These are phyloP conservation scores for Cosmopolites sordidus DNA, from an alignment of 2,888 invertebrate genomes.

Conservation along the genomic window DNA sequence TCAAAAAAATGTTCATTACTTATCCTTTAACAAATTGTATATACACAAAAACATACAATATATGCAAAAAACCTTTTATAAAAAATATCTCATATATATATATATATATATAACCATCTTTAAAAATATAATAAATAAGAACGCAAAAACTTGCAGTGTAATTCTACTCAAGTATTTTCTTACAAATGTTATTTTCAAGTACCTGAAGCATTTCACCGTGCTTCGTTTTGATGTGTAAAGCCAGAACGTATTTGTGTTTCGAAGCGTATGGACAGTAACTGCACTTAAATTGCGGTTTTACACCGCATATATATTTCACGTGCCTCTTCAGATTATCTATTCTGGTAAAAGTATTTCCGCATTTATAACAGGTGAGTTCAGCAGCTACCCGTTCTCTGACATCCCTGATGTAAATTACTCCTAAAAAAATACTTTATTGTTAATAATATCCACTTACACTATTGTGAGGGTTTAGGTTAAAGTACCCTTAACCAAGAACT, in stretches of 20 bases:
- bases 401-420: constrained; percentile 1
- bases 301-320: constrained; percentile 34
- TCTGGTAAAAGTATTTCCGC: constrained; percentile 35
- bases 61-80: too few species aligned
- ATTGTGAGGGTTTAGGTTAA: too few species aligned
- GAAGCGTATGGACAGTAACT: constrained; percentile 34
- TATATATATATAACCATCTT: too few species aligned
- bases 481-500: too few species aligned
- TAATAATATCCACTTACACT: too few species aligned
- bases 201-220: constrained; percentile 20
- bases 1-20: too few species aligned
- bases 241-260: constrained; percentile 36
- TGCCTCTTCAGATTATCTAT: constrained; percentile 35
- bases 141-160: too few species aligned
- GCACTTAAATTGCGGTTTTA: constrained; percentile 36
- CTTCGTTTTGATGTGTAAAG: constrained; percentile 34
- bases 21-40: too few species aligned
- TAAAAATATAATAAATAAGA: too few species aligned
- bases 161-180: constrained; percentile 1
- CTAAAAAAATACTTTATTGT: too few species aligned
- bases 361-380: constrained; percentile 28
- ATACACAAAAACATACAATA: too few species aligned
- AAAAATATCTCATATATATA: too few species aligned
- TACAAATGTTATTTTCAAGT: constrained; percentile 20
- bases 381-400: neutral